These are phyloP conservation scores for Calephelis virginiensis DNA, from an alignment of 1,140 invertebrate species.

Conservation along the genomic window DNA sequence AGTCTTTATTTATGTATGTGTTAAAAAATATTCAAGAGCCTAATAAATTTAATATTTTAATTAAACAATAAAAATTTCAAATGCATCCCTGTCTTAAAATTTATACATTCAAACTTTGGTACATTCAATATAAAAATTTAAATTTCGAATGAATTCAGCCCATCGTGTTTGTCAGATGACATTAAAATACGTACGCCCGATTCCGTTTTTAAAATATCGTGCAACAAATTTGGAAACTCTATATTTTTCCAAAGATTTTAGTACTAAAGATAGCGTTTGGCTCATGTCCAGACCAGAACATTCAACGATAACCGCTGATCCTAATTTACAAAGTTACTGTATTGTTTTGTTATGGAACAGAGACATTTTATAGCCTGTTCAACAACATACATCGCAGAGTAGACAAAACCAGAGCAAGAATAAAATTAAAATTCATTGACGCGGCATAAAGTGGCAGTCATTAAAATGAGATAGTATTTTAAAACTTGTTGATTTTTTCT, in stretches of 20 bases:
- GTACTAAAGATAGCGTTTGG: slow-evolving; percentile 16
- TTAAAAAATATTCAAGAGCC: too few relatives aligned
- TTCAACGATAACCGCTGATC: slow-evolving; percentile 19
- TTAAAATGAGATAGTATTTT: slow-evolving; percentile 6
- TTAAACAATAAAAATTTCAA: too few relatives aligned
- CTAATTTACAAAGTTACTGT: slow-evolving; percentile 19
- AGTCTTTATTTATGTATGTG: too few relatives aligned
- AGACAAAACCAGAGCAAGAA: slow-evolving; percentile 9
- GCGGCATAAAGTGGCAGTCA: background rate
- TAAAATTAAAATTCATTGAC: slow-evolving; percentile 18
- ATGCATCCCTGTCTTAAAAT: too few relatives aligned
- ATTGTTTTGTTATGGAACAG: slow-evolving; percentile 11
- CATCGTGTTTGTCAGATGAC: slow-evolving; percentile 10
- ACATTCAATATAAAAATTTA: slow-evolving; percentile 6
- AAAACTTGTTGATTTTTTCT: slow-evolving; percentile 7
- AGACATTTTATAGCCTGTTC: slow-evolving; percentile 12
- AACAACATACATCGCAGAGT: slow-evolving; percentile 3
- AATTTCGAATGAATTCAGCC: slow-evolving; percentile 4
- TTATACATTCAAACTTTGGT: too few relatives aligned
- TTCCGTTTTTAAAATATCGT: slow-evolving; percentile 20
- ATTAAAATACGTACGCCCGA: slow-evolving; percentile 12
- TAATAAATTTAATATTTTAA: too few relatives aligned
- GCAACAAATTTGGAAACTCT: slow-evolving; percentile 20
- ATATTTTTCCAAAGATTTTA: slow-evolving; percentile 23
- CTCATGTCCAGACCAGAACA: slow-evolving; percentile 14